Evolutionary conservation across 1,140 invertebrate species (phyloP).

Genomic region (Diplogasteroides magnus): DNA sequence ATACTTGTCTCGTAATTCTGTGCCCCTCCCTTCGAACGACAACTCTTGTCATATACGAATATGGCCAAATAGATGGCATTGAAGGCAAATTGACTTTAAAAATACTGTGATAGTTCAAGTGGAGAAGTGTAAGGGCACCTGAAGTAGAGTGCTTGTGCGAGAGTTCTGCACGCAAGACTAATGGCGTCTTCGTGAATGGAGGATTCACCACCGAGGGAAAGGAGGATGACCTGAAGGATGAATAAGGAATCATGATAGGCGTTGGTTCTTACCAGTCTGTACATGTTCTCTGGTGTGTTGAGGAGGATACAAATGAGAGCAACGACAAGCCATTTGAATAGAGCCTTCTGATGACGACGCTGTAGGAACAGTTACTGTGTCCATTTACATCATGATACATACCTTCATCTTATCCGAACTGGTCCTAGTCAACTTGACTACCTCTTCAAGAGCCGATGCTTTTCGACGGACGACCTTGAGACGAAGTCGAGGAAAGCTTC

Average conservation of each 20-base stretch:
- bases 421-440: slow-evolving; percentile 17
- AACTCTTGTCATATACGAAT: slow-evolving; percentile 39
- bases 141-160: slow-evolving; percentile 37
- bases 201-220: slow-evolving; percentile 16
- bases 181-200: slow-evolving; percentile 22
- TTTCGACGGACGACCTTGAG: neutral
- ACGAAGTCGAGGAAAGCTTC: slow-evolving; percentile 2
- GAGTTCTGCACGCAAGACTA: neutral
- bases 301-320: slow-evolving; percentile 38
- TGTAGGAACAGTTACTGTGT: slow-evolving; percentile 1
- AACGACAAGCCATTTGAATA: slow-evolving; percentile 40
- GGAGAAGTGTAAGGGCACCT: slow-evolving; percentile 9
- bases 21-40: slow-evolving; percentile 7
- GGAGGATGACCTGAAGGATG: slow-evolving; percentile 1
- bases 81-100: slow-evolving; percentile 35
- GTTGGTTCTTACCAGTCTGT: slow-evolving; percentile 20
- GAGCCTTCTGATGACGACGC: slow-evolving; percentile 17
- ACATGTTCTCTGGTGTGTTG: slow-evolving; percentile 37
- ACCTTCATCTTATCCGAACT: neutral
- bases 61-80: slow-evolving; percentile 38
- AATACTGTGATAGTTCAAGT: too few relatives aligned
- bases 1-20: neutral
- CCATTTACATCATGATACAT: neutral
- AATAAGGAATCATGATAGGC: slow-evolving; percentile 22
- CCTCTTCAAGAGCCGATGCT: slow-evolving; percentile 14